These are phyloP conservation scores for Hypotaenidia okinawae DNA, from an alignment of 2,797 vertebrate species.

Conservation along the genomic window DNA sequence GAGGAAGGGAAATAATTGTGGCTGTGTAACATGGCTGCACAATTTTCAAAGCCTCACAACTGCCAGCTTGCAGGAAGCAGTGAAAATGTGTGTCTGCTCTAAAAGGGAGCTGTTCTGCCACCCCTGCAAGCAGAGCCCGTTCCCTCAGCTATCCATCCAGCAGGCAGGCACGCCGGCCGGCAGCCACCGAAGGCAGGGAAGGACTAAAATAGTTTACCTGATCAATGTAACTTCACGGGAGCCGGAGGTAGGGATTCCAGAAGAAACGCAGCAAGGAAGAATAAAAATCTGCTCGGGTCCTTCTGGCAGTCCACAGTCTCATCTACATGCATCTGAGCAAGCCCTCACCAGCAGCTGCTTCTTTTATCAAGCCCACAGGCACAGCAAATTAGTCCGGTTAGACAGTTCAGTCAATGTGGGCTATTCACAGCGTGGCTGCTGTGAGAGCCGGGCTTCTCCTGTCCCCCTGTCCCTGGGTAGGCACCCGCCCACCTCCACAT, in stretches of 20 bases:
- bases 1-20: conserved; percentile 51
- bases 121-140: conserved; percentile 7
- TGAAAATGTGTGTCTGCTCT: conserved; percentile 19
- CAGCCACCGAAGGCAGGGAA: background rate
- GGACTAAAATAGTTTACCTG: conserved; percentile 62
- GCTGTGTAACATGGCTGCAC: conserved; percentile 66
- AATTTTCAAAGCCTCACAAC: conserved; percentile 26
- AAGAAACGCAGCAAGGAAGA: conserved; percentile 32
- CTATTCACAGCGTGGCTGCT: conserved; percentile 84
- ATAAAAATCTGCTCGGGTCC: conserved; percentile 26
- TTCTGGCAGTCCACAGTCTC: conserved; percentile 74
- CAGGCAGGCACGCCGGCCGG: conserved; percentile 9
- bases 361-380: conserved; percentile 87
- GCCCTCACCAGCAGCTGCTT: conserved; percentile 87
- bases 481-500: conserved; percentile 84
- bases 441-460: conserved; percentile 79
- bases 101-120: conserved; percentile 52
- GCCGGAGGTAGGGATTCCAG: conserved; percentile 47
- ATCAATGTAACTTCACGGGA: conserved; percentile 64
- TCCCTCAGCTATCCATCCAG: background rate
- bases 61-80: conserved; percentile 39
- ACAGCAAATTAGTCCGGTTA: conserved; percentile 83
- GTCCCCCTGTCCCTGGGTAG: conserved; percentile 78
- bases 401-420: conserved; percentile 84
- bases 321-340: conserved; percentile 81